phyloP scores from a whole-genome alignment of 2,797 vertebrate species.

The Mormyrus hasselquistii region DNA sequence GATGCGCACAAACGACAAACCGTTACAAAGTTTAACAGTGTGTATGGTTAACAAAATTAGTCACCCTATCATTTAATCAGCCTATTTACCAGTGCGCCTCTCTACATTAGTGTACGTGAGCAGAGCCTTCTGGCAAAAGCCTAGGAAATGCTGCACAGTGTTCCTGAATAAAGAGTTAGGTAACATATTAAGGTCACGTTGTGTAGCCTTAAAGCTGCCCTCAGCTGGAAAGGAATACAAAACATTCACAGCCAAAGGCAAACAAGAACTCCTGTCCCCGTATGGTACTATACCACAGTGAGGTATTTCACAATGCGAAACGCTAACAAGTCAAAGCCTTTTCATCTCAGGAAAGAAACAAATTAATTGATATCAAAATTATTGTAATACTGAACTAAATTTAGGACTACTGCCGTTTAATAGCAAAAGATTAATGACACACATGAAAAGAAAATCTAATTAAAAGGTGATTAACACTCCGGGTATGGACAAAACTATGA shows the following conservation, averaged over 20 bases:
- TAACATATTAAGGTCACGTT: not conserved
- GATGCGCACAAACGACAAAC: not conserved
- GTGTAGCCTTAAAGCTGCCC: not conserved
- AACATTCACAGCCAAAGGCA: not conserved
- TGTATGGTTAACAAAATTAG: not conserved
- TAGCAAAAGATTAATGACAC: conserved; percentile 55
- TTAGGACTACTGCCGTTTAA: conserved; percentile 1
- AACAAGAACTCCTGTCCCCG: not conserved
- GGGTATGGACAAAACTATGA: conserved; percentile 34
- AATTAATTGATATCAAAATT: not conserved
- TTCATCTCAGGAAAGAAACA: not conserved
- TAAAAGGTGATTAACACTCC: conserved; percentile 54
- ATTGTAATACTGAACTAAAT: not conserved
- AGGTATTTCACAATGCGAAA: not conserved
- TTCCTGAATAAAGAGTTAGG: not conserved
- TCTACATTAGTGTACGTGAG: not conserved
- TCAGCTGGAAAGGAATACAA: not conserved
- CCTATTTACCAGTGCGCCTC: not conserved
- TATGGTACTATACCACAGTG: not conserved
- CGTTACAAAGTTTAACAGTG: not conserved
- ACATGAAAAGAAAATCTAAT: conserved; percentile 52
- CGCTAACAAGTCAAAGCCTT: not conserved
- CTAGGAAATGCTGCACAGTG: not conserved
- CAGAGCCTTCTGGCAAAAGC: too few relatives aligned
- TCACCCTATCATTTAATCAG: not conserved